Evolutionary conservation across 2,888 invertebrate genomes (phyloP), one percentile per base, ranked within the genome.

Genomic region (Trichopria drosophilae): DNA sequence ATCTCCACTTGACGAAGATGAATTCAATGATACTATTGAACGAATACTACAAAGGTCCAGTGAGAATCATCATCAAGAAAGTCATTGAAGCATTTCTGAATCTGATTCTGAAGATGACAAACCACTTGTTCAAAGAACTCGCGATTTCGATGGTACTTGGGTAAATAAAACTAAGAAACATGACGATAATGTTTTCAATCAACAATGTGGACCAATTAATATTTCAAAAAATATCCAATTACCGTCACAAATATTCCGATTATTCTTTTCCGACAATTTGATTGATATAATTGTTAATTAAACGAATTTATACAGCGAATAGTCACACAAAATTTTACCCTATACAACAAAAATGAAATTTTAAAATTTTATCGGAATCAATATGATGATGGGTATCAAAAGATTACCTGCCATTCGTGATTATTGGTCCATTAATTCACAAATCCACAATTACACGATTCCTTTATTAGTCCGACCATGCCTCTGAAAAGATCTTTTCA

Each of bases 261-360:
- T 29, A 6, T 7, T 29, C 15, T 29, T 29, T 4, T 29, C 29
- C n/a, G 29, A 29, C 29, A 9, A 29, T 29, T 15, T 29, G 19
- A 23, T 48, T 12, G 10, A 34, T 44, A 10, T 5, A 15, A 3
- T 10, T 10, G 24, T 26, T 26, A n/a, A n/a, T 13, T 19, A 40
- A 26, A 19, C 26, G 4, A 28, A 24, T 15, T 10, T 28, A 20
- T 20, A 12, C n/a, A 6, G 6, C 13, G 10, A 2, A 24, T 9
- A 20, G 20, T 13, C 7, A 18, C 3, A 6, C 13, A 10, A 29
- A 2, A n/a, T n/a, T n/a, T n/a, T n/a, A n/a, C n/a, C n/a, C n/a
- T n/a, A n/a, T n/a, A n/a, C n/a, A n/a, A 28, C 4, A 26, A 22
- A 23, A 15, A 28, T 20, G 23, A 44, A 44, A 50, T n/a, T 15